Percentiles rank a stretch among this genome's conserved stretches.
Conservation (phyloP, 2,113 vertebrate species). For the Neodontobutis hainanensis region DNA sequence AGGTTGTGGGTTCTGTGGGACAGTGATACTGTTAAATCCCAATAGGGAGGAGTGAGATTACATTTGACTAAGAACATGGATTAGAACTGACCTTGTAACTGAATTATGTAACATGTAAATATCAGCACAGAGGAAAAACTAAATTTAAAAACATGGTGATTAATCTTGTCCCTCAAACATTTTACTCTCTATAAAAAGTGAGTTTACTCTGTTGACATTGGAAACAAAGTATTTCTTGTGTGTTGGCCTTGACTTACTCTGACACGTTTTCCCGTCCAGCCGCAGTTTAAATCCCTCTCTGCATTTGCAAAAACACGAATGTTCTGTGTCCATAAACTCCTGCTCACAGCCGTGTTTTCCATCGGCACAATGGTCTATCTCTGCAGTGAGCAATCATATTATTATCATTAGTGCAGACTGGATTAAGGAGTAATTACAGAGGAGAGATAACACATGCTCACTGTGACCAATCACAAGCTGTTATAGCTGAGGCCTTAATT, state of each 20-base stretch:
- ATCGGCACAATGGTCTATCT: constrained; percentile 77
- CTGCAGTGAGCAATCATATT: constrained; percentile 53
- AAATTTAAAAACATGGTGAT: not conserved
- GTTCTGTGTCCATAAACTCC: constrained; percentile 79
- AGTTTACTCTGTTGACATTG: no score
- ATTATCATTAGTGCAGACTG: not conserved
- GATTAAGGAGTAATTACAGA: no score
- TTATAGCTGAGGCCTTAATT: no score
- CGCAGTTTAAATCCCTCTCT: constrained; percentile 79
- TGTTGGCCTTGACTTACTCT: constrained; percentile 19
- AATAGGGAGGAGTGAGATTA: not conserved
- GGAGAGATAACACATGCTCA: no score
- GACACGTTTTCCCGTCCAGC: constrained; percentile 80
- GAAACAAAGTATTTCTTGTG: not conserved
- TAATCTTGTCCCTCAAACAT: no score
- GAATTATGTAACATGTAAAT: not conserved
- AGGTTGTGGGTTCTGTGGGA: no score
- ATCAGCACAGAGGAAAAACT: not conserved
- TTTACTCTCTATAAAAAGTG: no score
- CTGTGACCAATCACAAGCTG: no score
- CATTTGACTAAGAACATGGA: not conserved
- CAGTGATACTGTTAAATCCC: not conserved
- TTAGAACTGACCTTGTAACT: not conserved
- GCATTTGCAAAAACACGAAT: constrained; percentile 80
- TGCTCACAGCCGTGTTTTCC: constrained; percentile 81